Evolutionary conservation across 2,888 invertebrate genomes (phyloP), one percentile per base, ranked within the genome.

Genomic region (Steinernema carpocapsae): DNA sequence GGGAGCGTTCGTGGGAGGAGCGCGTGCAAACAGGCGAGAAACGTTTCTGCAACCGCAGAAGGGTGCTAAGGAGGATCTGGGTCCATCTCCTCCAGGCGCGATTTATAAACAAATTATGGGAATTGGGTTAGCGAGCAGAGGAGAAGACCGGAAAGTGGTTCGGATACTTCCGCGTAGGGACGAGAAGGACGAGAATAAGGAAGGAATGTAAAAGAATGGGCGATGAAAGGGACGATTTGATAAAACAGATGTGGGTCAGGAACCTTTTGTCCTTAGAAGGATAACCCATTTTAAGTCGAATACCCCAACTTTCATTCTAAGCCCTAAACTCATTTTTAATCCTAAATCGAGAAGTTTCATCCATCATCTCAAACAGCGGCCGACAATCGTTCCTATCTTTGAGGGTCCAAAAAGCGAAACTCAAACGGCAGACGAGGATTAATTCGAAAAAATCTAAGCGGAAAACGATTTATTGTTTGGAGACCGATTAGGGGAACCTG

Each of bases 211-310:
- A n/a, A n/a, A n/a, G n/a, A n/a, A n/a, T n/a, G n/a, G n/a, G n/a
- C n/a, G n/a, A n/a, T n/a, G n/a, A n/a, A n/a, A n/a, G n/a, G n/a
- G n/a, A n/a, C n/a, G n/a, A n/a, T n/a, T n/a, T n/a, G n/a, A n/a
- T n/a, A n/a, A n/a, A n/a, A n/a, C n/a, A n/a, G n/a, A n/a, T n/a
- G n/a, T n/a, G n/a, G n/a, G n/a, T n/a, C n/a, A n/a, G n/a, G n/a
- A n/a, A n/a, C n/a, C n/a, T n/a, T n/a, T n/a, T n/a, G n/a, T 56
- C 56, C 56, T 48, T 48, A 48, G 17, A n/a, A 48, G 48, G 48
- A 48, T 4, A 17, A 4, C 7, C 10, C n/a, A 17, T 48, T 48
- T 10, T 48, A 17, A 17, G 17, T 43, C 43, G 14, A 14, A 43
- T 43, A 10, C 43, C 43, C 10, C 14, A 14, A 43, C 7, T n/a